Evolutionary conservation across 2,113 vertebrate genomes (phyloP).

Genomic region (Zapus hudsonius): DNA sequence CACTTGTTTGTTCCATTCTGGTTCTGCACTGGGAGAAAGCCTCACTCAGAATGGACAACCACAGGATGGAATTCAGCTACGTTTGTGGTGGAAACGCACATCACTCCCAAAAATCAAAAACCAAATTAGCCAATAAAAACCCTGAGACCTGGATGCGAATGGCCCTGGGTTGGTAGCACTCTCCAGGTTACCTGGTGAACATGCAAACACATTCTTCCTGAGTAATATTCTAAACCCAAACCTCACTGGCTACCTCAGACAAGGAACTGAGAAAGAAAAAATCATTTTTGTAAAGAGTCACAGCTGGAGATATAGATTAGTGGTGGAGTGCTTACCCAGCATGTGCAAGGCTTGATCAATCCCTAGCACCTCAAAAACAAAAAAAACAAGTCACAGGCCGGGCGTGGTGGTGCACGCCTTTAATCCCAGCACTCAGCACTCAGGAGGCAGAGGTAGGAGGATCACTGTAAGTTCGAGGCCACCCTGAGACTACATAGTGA

Average conservation of each 20-base stretch:
- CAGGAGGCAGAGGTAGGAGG: too few species aligned
- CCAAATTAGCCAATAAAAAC: neutral
- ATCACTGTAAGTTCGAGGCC: too few species aligned
- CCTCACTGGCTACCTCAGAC: neutral
- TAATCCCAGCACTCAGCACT: too few species aligned
- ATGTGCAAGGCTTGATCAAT: too few species aligned
- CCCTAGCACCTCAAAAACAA: neutral
- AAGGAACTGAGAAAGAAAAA: neutral
- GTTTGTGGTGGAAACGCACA: neutral
- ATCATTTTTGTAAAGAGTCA: neutral
- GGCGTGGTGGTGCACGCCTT: too few species aligned
- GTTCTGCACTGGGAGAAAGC: neutral
- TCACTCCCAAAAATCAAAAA: neutral
- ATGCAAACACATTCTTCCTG: neutral
- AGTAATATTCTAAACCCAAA: neutral
- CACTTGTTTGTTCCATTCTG: neutral
- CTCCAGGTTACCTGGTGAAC: neutral
- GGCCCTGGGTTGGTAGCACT: neutral
- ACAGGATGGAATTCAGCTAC: neutral
- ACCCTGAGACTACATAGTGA: too few species aligned
- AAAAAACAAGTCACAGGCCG: too few species aligned
- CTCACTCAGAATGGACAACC: neutral
- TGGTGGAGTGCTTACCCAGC: neutral
- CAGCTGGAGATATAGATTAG: neutral
- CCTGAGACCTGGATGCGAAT: neutral